Evolutionary conservation across 1,140 invertebrate genomes (phyloP).

Genomic region (Ruditapes philippinarum): DNA sequence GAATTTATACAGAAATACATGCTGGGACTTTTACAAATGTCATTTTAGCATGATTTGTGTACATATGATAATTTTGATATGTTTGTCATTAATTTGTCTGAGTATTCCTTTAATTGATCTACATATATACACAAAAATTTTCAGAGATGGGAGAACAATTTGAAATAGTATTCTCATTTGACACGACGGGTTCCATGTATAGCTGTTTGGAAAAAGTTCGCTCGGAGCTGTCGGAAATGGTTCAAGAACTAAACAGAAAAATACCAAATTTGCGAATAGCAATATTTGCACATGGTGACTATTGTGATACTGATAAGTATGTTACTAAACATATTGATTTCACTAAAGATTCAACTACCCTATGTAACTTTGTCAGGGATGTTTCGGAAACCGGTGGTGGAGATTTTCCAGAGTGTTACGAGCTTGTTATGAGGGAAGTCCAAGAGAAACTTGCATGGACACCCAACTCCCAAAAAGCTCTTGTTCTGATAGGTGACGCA

Average conservation of each 20-base stretch:
- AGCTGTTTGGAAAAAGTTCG: conserved; percentile 74
- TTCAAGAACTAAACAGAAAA: conserved; percentile 62
- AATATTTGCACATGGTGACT: conserved; percentile 73
- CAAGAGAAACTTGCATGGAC: conserved; percentile 74
- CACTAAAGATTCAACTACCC: conserved; percentile 55
- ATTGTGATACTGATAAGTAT: conserved; percentile 70
- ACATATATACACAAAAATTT: too few species aligned
- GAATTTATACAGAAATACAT: too few species aligned
- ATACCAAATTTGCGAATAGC: conserved; percentile 69
- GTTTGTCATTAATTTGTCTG: too few species aligned
- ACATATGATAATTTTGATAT: too few species aligned
- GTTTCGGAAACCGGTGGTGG: conserved; percentile 68
- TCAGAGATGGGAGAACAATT: conserved; percentile 4
- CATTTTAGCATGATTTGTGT: too few species aligned
- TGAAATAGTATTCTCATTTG: conserved; percentile 82
- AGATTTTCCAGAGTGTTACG: conserved; percentile 76
- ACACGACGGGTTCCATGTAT: conserved; percentile 81
- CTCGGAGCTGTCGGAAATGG: conserved; percentile 72
- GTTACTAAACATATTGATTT: conserved; percentile 78
- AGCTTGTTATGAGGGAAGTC: conserved; percentile 75
- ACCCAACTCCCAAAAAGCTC: conserved; percentile 72
- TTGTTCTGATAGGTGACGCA: conserved; percentile 80
- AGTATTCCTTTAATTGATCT: too few species aligned
- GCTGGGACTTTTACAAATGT: too few species aligned
- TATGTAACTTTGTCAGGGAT: conserved; percentile 72